Evolutionary conservation across 2,797 vertebrate genomes (phyloP), one percentile per base, ranked within the genome.

Genomic region (Hozukius guyotensis): DNA sequence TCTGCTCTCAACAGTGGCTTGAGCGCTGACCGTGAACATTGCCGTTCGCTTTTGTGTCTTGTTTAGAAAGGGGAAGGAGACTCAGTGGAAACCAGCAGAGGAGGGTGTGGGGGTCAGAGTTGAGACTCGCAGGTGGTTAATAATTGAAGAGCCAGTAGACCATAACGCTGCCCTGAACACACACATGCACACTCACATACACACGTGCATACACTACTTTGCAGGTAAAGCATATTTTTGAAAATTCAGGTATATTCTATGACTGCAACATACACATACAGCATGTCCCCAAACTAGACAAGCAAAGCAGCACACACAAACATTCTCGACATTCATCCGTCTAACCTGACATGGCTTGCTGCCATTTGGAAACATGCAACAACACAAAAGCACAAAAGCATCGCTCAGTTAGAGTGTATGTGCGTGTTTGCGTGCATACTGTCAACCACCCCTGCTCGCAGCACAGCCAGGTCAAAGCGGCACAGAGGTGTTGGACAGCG

Each of bases 11-110:
- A 72, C 71, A 78, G 69, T 64, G 79, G 74, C 75, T 81, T 62
- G 83, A 78, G 85, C 87, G 75, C 80, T 87, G 87, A 92, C 87
- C 82, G 77, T 91, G 83, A 91, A 89, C 76, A 80, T 73, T 71
- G 78, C 55, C 32, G 63, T 32, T 66, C 8, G 66, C 80, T 76
- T 86, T 89, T 88, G 80, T 88, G 83, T 84, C 83, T 80, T 80
- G 80, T 83, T 87, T 55, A 69, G 71, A 73, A 38, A 80, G 61
- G 31, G 78, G 79, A 70, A 78, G 68, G 78, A 78, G 72, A 72
- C 77, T 67, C 64, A 60, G 79, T 46, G 84, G 75, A 82, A 66
- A 82, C 34, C 75, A 78, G 61, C 46, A 78, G 77, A 79, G 70
- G 79, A 83, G 77, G 87, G 74, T 76, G 77, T 68, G 42, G 74